These are phyloP conservation scores for Trachymyrmex cornetzi DNA, from an alignment of 1,140 invertebrate species.

Conservation along the genomic window DNA sequence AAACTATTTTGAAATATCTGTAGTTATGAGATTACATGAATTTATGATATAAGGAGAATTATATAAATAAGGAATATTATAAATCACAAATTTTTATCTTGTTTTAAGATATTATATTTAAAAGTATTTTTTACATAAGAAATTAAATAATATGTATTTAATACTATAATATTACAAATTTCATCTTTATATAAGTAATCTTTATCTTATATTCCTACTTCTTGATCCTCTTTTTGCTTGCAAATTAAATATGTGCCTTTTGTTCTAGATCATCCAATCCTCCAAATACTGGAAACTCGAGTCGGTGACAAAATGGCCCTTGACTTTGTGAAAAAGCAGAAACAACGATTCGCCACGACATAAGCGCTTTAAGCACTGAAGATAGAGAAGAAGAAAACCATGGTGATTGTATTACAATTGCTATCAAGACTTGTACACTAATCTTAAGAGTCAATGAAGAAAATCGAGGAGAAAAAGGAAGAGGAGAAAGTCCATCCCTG, in stretches of 20 bases:
- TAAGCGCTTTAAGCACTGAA: slow-evolving; percentile 51
- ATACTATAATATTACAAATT: slow-evolving; percentile 16
- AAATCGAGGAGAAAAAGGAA: slow-evolving; percentile 5
- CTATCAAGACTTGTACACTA: slow-evolving; percentile 45
- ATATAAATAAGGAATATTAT: neutral
- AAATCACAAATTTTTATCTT: slow-evolving; percentile 1
- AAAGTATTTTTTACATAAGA: neutral
- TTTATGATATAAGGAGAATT: neutral
- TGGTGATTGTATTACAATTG: slow-evolving; percentile 4
- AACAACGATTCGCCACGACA: slow-evolving; percentile 88
- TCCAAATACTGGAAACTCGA: slow-evolving; percentile 94
- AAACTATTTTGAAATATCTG: neutral
- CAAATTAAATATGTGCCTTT: slow-evolving; percentile 36
- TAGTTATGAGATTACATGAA: neutral
- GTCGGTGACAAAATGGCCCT: slow-evolving; percentile 94
- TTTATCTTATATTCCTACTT: neutral
- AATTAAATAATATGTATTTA: slow-evolving; percentile 2
- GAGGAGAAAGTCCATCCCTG: slow-evolving; percentile 56
- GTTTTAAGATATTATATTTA: neutral
- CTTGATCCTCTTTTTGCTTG: neutral
- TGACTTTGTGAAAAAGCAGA: slow-evolving; percentile 96
- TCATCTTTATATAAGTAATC: neutral
- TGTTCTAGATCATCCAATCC: slow-evolving; percentile 91
- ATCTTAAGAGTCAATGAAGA: slow-evolving; percentile 54
- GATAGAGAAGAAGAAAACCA: slow-evolving; percentile 7